Base-by-base conservation (phyloP, 1,140 invertebrate genomes). In the Megalonaias nervosa region DNA sequence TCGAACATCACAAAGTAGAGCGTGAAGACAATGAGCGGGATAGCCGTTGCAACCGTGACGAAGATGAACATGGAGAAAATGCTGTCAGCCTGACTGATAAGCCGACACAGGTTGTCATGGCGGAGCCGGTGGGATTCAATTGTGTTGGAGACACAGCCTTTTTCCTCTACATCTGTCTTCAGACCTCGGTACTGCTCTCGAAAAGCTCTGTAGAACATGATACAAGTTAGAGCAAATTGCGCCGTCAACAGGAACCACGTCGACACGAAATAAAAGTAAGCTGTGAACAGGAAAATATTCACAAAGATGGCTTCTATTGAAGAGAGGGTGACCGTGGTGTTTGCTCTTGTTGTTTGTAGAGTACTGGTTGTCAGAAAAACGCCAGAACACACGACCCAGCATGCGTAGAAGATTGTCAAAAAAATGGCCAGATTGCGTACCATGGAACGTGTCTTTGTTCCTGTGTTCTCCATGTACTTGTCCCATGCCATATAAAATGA, bases 1-100 rank as follows among this genome's bases (percentile, higher is more conserved):
- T 62, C 74, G 23, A 76, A 76, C 19, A 76, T 26, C 59, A 76
- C 74, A 59, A 70, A 76, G 57, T 76, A 76, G 17, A 76, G 67
- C 31, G 74, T 76, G 1, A 76, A 21, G 19, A 76, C 74, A 55
- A 76, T 76, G n/a, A 76, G 38, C 26, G 74, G 74, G 64, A 76
- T 76, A 19, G 74, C 66, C 31, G 74, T 58, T 15, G 23, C 57
- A 15, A 76, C 74, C 19, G 74, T 71, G 16, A 65, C 61, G 59
- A 76, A 56, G 67, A 70, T 66, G 31, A 76, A 76, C 58, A 71
- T 64, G 17, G 74, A 69, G n/a, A 76, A 56, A 56, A 76, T 69
- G 74, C 70, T 68, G 56, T 76, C 74, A 55, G 74, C 67, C 31
- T n/a, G 59, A 11, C 9, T 56, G 48, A 71, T 71, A 61, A 76